phyloP scores from a whole-genome alignment of 2,888 invertebrate genomes.

The Lapara coniferarum region DNA sequence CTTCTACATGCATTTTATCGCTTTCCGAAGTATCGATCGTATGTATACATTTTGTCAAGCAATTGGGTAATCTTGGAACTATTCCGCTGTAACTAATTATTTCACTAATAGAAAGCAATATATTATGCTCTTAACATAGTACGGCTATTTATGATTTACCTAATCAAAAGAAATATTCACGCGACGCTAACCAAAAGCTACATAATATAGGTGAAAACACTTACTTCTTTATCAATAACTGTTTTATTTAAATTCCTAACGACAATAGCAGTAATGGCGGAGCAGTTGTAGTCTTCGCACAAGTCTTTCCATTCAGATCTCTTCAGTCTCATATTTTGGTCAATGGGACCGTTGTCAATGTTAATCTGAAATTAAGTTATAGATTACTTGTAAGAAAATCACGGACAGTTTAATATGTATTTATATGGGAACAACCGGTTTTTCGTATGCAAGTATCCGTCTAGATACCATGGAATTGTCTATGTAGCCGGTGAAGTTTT shows the following conservation, averaged over 20 bases:
- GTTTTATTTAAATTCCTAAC: slow-evolving; percentile 51
- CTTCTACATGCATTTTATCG: too few relatives aligned
- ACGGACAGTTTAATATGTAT: not conserved
- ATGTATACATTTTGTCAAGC: too few relatives aligned
- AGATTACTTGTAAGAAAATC: not conserved
- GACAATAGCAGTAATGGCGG: slow-evolving; percentile 45
- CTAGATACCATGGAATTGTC: too few relatives aligned
- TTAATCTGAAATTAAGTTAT: slow-evolving; percentile 12
- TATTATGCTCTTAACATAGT: too few relatives aligned
- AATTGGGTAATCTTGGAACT: too few relatives aligned
- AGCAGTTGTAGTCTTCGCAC: slow-evolving; percentile 57
- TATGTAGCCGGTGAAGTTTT: too few relatives aligned
- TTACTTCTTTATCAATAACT: slow-evolving; percentile 53
- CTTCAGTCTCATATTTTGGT: slow-evolving; percentile 41
- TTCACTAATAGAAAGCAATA: too few relatives aligned
- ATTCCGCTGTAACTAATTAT: too few relatives aligned
- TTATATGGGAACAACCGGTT: not conserved
- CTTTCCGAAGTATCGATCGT: too few relatives aligned
- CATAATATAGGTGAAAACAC: slow-evolving; percentile 27
- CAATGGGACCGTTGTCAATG: slow-evolving; percentile 27
- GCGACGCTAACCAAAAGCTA: not conserved
- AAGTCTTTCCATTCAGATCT: slow-evolving; percentile 47
- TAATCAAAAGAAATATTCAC: too few relatives aligned
- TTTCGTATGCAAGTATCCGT: not conserved
- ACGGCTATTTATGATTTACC: too few relatives aligned